Conservation (phyloP, 1,140 invertebrate genomes). For the Cotesia typhae region DNA sequence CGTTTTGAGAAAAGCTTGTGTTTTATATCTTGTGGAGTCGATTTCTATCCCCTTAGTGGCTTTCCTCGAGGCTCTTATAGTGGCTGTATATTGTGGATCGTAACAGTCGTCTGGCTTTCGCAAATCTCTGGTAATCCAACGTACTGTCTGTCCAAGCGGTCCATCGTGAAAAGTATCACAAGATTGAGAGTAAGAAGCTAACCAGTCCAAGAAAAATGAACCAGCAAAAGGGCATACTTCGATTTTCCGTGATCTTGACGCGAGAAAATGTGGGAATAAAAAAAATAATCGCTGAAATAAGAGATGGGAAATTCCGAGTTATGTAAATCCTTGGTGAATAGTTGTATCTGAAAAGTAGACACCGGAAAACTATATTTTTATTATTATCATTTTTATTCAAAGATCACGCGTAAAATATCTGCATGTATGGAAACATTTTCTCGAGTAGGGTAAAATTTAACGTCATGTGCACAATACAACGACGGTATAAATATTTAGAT, state of each 20-base stretch:
- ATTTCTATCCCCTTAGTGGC: neutral
- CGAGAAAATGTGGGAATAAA: constrained; percentile 5
- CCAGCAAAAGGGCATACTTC: constrained; percentile 32
- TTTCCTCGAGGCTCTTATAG: constrained; percentile 29
- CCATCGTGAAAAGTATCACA: constrained; percentile 1
- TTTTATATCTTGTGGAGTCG: neutral
- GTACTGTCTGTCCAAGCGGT: constrained; percentile 32
- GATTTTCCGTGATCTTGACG: constrained; percentile 43
- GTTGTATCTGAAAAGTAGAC: neutral
- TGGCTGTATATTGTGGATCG: neutral
- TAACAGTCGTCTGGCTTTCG: constrained; percentile 41
- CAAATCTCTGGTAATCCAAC: constrained; percentile 49
- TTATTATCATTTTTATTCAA: neutral
- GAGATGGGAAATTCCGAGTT: neutral
- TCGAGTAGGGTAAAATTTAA: constrained; percentile 23
- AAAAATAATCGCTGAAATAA: neutral
- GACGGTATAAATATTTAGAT: constrained; percentile 51
- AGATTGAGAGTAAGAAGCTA: constrained; percentile 3
- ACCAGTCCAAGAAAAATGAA: constrained; percentile 25
- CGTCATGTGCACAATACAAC: constrained; percentile 33
- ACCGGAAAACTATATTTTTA: neutral
- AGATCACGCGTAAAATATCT: neutral
- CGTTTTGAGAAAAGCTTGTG: constrained; percentile 17
- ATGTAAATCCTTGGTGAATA: constrained; percentile 10
- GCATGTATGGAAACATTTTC: constrained; percentile 7